phyloP scores from a whole-genome alignment of 2,888 invertebrate genomes.

The Hetaerina titia region DNA sequence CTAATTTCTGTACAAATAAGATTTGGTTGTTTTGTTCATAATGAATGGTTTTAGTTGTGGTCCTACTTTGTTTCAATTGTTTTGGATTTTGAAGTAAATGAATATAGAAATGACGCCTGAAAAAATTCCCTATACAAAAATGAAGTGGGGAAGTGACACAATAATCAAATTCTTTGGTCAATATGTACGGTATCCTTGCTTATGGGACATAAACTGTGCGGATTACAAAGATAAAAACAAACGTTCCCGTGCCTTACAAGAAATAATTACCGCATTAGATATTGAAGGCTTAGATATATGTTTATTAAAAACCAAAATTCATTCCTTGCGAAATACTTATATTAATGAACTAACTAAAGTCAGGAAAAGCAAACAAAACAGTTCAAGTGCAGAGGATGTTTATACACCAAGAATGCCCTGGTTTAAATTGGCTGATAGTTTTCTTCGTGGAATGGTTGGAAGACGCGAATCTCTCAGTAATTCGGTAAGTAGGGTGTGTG shows the following conservation, averaged over 20 bases:
- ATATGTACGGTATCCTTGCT: background rate
- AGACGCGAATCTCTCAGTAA: background rate
- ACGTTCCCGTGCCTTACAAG: background rate
- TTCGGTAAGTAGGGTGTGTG: background rate
- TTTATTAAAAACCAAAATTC: slow-evolving; percentile 38
- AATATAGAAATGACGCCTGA: background rate
- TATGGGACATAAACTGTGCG: background rate
- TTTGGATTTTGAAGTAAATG: too few species aligned
- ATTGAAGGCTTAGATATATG: slow-evolving; percentile 1
- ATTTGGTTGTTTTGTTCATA: background rate
- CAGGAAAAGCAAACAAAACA: background rate
- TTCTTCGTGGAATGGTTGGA: background rate
- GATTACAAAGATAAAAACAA: slow-evolving; percentile 29
- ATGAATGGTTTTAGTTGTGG: too few species aligned
- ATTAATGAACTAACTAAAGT: slow-evolving; percentile 38
- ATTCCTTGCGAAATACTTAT: slow-evolving; percentile 27
- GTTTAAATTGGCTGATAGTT: slow-evolving; percentile 32
- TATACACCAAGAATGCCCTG: slow-evolving; percentile 36
- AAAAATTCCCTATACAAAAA: background rate
- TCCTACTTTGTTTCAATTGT: too few species aligned
- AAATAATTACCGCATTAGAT: background rate
- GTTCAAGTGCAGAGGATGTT: background rate
- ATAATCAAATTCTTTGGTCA: background rate
- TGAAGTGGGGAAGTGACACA: slow-evolving; percentile 37
- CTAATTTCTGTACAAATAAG: too few species aligned